Conservation (phyloP, 2,113 vertebrate species). For the Notothenia coriiceps region DNA sequence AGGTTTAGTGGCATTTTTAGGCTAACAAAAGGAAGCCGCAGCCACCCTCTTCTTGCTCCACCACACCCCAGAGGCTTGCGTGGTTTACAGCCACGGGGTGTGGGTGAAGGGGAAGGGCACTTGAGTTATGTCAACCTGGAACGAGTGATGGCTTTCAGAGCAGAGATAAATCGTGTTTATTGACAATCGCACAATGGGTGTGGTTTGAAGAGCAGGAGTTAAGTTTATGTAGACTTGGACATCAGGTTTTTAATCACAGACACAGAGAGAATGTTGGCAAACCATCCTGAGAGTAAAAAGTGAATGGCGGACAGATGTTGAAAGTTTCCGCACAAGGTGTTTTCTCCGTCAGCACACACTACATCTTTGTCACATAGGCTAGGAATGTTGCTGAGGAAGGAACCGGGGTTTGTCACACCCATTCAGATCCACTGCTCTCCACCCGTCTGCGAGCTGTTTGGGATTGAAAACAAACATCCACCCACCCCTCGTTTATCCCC, state of each 20-base stretch:
- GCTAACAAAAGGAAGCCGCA: constrained; percentile 72
- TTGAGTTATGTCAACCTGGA: constrained; percentile 48
- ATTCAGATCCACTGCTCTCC: constrained; percentile 61
- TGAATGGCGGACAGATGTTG: constrained; percentile 38
- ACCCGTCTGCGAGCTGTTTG: constrained; percentile 66
- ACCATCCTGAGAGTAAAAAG: constrained; percentile 23
- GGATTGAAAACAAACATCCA: constrained; percentile 68
- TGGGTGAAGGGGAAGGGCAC: constrained; percentile 40
- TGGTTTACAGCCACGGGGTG: constrained; percentile 54
- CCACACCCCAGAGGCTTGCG: constrained; percentile 72
- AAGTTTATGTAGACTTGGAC: constrained; percentile 28
- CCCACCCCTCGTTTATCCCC: constrained; percentile 45
- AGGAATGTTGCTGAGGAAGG: constrained; percentile 74
- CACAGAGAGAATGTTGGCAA: constrained; percentile 27
- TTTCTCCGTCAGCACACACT: constrained; percentile 30
- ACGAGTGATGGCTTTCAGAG: constrained; percentile 30
- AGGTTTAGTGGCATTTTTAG: constrained; percentile 55
- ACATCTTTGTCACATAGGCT: constrained; percentile 66
- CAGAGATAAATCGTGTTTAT: constrained; percentile 28
- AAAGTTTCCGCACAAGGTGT: constrained; percentile 51
- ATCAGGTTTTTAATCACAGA: constrained; percentile 49
- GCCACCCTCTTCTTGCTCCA: constrained; percentile 56
- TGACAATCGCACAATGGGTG: constrained; percentile 44
- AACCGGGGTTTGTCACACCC: constrained; percentile 68
- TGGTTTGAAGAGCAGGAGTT: constrained; percentile 36